These are phyloP conservation scores for Montipora foliosa DNA, from an alignment of 64 coral and sea anemone genomes.

Conservation along the genomic window DNA sequence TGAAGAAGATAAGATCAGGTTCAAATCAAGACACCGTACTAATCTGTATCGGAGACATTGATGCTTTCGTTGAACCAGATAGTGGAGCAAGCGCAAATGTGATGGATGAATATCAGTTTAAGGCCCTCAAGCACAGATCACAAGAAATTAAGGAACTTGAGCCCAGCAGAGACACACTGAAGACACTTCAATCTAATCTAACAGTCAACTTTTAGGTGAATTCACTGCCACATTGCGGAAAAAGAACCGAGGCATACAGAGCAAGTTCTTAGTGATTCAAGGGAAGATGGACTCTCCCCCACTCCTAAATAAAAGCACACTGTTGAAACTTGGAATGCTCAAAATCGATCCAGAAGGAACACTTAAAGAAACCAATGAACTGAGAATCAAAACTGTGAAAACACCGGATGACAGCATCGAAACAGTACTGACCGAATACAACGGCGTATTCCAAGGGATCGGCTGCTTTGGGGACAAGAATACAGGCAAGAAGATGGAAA, in stretches of 20 bases:
- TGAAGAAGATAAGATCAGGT: too few relatives aligned
- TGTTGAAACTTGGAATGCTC: too few relatives aligned
- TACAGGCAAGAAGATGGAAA: slow-evolving; percentile 36
- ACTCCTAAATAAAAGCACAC: too few relatives aligned
- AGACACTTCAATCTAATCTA: too few relatives aligned
- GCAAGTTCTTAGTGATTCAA: slow-evolving; percentile 42
- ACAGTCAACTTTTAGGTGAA: too few relatives aligned
- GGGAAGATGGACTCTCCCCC: too few relatives aligned
- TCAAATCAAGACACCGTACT: slow-evolving; percentile 26
- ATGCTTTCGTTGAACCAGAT: slow-evolving; percentile 57
- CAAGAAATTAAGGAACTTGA: not conserved
- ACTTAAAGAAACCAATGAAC: slow-evolving; percentile 42
- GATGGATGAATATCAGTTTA: too few relatives aligned
- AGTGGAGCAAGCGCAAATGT: not conserved
- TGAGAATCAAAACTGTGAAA: slow-evolving; percentile 27
- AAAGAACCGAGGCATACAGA: slow-evolving; percentile 23
- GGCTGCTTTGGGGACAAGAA: slow-evolving; percentile 13
- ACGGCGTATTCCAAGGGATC: not conserved
- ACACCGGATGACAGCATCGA: not conserved
- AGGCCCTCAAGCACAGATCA: too few relatives aligned
- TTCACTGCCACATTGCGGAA: slow-evolving; percentile 6
- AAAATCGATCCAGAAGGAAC: too few relatives aligned
- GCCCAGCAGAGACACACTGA: not conserved
- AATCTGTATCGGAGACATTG: slow-evolving; percentile 28
- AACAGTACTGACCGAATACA: not conserved